Conservation (phyloP, 2,797 vertebrate species). For the Tarsius wallacei region DNA sequence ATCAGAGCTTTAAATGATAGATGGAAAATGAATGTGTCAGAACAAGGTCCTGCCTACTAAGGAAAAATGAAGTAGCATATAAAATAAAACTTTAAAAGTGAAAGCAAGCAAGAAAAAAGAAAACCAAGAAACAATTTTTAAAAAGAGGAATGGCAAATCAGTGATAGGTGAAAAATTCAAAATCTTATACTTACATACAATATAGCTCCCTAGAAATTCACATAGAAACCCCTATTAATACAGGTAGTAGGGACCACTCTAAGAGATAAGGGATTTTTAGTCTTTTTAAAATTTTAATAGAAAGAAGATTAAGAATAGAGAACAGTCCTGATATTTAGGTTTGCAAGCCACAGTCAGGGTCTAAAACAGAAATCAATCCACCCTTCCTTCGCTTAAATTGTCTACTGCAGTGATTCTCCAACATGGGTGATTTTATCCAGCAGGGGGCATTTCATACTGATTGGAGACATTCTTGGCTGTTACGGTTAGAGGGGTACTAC, state of each 20-base stretch:
- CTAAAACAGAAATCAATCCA: neutral
- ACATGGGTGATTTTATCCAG: neutral
- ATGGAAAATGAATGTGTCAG: neutral
- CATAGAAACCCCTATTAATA: neutral
- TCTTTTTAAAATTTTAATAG: neutral
- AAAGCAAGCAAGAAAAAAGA: neutral
- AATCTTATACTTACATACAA: neutral
- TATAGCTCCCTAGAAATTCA: neutral
- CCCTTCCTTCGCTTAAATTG: neutral
- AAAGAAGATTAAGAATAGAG: slow-evolving; percentile 20
- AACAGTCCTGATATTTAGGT: neutral
- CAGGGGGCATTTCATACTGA: neutral
- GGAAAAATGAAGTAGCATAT: neutral
- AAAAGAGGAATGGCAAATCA: neutral
- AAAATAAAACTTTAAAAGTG: neutral
- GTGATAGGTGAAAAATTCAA: neutral
- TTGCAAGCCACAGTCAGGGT: neutral
- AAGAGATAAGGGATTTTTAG: neutral
- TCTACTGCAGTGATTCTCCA: neutral
- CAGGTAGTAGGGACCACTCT: neutral
- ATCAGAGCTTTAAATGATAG: neutral
- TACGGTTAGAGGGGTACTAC: neutral
- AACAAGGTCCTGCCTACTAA: neutral
- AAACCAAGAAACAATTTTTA: neutral
- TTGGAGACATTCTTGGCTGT: neutral